phyloP scores from a whole-genome alignment of 2,113 vertebrate species.

The Stercorarius parasiticus region DNA sequence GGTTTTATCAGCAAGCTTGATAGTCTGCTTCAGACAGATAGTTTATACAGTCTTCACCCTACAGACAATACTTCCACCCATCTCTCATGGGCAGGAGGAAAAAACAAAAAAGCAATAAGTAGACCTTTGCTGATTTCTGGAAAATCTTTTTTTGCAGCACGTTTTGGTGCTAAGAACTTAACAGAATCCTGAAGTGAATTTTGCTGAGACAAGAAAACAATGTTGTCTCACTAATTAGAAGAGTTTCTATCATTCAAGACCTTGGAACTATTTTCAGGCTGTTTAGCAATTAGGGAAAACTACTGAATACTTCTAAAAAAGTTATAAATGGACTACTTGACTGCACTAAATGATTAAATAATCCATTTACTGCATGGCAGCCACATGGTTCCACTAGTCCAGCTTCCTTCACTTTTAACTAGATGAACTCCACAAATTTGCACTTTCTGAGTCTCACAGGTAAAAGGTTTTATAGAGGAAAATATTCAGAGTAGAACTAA shows the following conservation, averaged over 20 bases:
- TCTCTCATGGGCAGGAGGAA: not conserved
- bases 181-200: not conserved
- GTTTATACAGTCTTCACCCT: too few relatives aligned
- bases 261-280: slow-evolving; percentile 21
- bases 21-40: not conserved
- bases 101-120: not conserved
- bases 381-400: not conserved
- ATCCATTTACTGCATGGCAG: not conserved
- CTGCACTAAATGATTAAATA: slow-evolving; percentile 36
- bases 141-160: not conserved
- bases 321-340: slow-evolving; percentile 14
- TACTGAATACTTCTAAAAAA: not conserved
- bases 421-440: not conserved
- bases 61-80: not conserved
- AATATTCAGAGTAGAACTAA: not conserved
- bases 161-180: not conserved
- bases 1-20: not conserved
- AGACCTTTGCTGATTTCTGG: not conserved
- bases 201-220: slow-evolving; percentile 15
- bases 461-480: not conserved
- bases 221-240: slow-evolving; percentile 18
- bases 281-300: slow-evolving; percentile 24
- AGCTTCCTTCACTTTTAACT: not conserved
- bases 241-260: not conserved
- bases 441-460: not conserved